A percentile compares a stretch with the other conserved stretches of the same genome.
Evolutionary conservation across 2,888 invertebrate species (phyloP).

Genomic region (Drosophila niveifrons): DNA sequence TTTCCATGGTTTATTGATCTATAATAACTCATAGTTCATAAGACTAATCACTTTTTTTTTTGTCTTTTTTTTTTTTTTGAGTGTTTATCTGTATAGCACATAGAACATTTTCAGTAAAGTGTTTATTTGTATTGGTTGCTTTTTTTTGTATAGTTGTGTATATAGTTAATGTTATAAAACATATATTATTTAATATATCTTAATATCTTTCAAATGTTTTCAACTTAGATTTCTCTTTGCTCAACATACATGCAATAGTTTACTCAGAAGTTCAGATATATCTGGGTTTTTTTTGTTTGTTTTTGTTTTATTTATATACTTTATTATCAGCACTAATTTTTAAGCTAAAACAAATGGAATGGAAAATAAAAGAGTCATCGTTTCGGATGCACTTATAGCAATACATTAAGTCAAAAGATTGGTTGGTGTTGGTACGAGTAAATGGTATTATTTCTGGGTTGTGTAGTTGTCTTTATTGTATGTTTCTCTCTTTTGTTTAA

Average conservation of each 20-base stretch:
- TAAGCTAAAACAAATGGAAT: slow-evolving; percentile 38
- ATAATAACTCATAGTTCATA: slow-evolving; percentile 63
- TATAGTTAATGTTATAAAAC: slow-evolving; percentile 48
- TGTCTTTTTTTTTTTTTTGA: slow-evolving; percentile 7
- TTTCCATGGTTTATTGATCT: slow-evolving; percentile 43
- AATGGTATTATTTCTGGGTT: slow-evolving; percentile 2
- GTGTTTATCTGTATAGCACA: slow-evolving; percentile 47
- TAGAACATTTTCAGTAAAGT: slow-evolving; percentile 58
- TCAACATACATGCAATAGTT: slow-evolving; percentile 56
- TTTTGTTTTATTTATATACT: slow-evolving; percentile 11
- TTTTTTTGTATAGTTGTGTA: slow-evolving; percentile 60
- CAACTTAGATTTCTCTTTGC: slow-evolving; percentile 41
- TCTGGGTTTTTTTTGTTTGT: slow-evolving; percentile 13
- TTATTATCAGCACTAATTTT: slow-evolving; percentile 28
- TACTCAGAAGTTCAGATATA: slow-evolving; percentile 40
- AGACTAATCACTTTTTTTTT: slow-evolving; percentile 51
- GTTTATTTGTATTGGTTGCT: slow-evolving; percentile 51
- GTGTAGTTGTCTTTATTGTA: slow-evolving; percentile 18
- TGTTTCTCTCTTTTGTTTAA: slow-evolving; percentile 33
- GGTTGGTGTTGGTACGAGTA: slow-evolving; percentile 10
- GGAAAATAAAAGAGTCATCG: slow-evolving; percentile 46
- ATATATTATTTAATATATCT: slow-evolving; percentile 36
- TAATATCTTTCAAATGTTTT: slow-evolving; percentile 21
- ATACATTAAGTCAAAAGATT: slow-evolving; percentile 40
- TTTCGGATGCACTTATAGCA: slow-evolving; percentile 32